Evolutionary conservation across 2,113 vertebrate genomes (phyloP).

Genomic region (Melanerpes aurifrons): DNA sequence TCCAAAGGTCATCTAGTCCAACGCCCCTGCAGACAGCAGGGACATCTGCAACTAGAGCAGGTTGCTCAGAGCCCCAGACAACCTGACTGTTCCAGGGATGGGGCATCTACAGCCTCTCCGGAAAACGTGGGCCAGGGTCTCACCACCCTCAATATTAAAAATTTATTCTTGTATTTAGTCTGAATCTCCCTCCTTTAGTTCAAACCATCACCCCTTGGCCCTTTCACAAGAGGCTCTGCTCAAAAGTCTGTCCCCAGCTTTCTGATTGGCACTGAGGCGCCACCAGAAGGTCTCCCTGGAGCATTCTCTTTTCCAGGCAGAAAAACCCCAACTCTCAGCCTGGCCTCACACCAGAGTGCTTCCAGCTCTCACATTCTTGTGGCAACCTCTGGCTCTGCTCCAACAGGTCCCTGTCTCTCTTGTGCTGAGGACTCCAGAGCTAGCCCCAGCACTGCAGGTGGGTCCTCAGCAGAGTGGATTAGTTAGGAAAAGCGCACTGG

Average conservation of each 20-base stretch:
- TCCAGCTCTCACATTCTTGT: neutral
- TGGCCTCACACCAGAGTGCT: neutral
- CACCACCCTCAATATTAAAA: too few species aligned
- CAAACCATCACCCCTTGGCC: too few species aligned
- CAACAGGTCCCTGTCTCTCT: neutral
- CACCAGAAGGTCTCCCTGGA: neutral
- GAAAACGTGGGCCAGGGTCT: too few species aligned
- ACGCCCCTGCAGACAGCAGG: neutral
- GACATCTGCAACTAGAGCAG: too few species aligned
- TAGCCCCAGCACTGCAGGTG: neutral
- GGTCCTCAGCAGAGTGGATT: neutral
- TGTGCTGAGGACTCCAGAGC: neutral
- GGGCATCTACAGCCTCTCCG: too few species aligned
- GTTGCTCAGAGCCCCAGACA: too few species aligned
- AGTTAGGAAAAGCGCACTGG: fast-evolving
- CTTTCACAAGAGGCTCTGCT: too few species aligned
- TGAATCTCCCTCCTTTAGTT: too few species aligned
- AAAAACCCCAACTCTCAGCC: neutral
- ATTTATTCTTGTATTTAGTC: too few species aligned
- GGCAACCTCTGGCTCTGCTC: neutral
- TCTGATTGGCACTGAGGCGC: neutral
- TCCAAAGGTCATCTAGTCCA: neutral
- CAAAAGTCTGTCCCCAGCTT: too few species aligned
- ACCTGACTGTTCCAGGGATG: too few species aligned
- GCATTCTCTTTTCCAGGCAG: neutral